Evolutionary conservation across 2,888 invertebrate genomes (phyloP).

Genomic region (Schizotus pectinicornis): DNA sequence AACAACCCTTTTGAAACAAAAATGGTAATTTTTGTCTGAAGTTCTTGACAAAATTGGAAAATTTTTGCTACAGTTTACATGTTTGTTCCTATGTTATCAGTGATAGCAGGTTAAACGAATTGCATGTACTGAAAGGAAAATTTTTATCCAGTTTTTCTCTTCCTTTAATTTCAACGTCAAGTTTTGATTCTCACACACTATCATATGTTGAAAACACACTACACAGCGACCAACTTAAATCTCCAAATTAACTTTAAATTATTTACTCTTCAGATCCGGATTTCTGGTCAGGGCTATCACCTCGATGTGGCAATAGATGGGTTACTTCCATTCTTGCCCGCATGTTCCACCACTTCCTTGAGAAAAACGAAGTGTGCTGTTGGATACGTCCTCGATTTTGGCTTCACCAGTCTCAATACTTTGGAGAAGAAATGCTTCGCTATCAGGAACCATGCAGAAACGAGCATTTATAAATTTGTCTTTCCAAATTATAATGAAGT

Average conservation of each 20-base stretch:
- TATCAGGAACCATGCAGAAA: constrained; percentile 56
- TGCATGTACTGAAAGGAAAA: too few species aligned
- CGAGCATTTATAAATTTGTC: constrained; percentile 55
- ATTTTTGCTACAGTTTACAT: too few species aligned
- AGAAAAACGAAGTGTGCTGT: not conserved
- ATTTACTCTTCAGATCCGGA: too few species aligned
- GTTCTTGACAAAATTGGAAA: constrained; percentile 8
- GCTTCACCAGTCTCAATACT: constrained; percentile 50
- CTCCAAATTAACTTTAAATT: too few species aligned
- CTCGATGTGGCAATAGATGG: constrained; percentile 57
- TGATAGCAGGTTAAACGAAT: too few species aligned
- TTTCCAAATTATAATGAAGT: constrained; percentile 51
- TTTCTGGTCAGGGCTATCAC: too few species aligned
- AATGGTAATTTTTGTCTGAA: constrained; percentile 40
- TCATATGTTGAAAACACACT: too few species aligned
- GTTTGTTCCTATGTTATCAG: too few species aligned
- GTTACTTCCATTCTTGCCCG: constrained; percentile 31
- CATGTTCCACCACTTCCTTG: not conserved
- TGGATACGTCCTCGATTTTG: constrained; percentile 55
- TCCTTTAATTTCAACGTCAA: too few species aligned
- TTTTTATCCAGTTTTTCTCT: too few species aligned
- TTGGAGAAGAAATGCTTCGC: constrained; percentile 55
- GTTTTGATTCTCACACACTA: too few species aligned
- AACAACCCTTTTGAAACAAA: constrained; percentile 66
- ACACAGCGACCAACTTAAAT: too few species aligned